A percentile compares a stretch with the other conserved stretches of the same genome.
Conservation (phyloP, 2,797 vertebrate genomes). For the Bradypus variegatus region DNA sequence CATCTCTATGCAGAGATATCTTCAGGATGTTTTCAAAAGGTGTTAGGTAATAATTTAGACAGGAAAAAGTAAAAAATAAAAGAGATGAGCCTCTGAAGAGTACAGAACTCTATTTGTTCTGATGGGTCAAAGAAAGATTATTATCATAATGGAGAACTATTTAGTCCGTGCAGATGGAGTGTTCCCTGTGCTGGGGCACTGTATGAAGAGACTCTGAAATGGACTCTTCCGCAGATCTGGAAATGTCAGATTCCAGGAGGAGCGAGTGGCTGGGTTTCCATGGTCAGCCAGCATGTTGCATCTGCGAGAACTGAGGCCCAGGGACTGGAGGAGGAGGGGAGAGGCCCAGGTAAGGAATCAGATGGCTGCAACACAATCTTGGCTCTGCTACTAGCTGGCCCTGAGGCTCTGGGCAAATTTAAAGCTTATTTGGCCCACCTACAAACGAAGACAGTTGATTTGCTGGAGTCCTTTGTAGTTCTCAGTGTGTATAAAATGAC, state of each 20-base stretch:
- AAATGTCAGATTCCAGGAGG: not conserved
- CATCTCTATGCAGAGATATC: not conserved
- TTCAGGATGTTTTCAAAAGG: conserved; percentile 19
- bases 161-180: not conserved
- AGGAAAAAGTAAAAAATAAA: not conserved
- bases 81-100: not conserved
- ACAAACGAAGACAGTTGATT: not conserved
- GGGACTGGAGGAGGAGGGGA: not conserved
- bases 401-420: not conserved
- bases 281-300: not conserved
- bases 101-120: not conserved
- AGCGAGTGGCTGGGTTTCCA: not conserved
- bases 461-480: not conserved
- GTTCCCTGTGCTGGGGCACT: not conserved
- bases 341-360: not conserved
- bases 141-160: not conserved
- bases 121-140: not conserved
- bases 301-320: not conserved
- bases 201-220: not conserved
- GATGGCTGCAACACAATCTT: not conserved
- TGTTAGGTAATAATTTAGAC: not conserved
- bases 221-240: not conserved
- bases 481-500: not conserved
- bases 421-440: not conserved
- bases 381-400: not conserved